A percentile compares a stretch with the other conserved stretches of the same genome.
Evolutionary conservation across 1,140 invertebrate genomes (phyloP).

Genomic region (Leptinotarsa defecta): DNA sequence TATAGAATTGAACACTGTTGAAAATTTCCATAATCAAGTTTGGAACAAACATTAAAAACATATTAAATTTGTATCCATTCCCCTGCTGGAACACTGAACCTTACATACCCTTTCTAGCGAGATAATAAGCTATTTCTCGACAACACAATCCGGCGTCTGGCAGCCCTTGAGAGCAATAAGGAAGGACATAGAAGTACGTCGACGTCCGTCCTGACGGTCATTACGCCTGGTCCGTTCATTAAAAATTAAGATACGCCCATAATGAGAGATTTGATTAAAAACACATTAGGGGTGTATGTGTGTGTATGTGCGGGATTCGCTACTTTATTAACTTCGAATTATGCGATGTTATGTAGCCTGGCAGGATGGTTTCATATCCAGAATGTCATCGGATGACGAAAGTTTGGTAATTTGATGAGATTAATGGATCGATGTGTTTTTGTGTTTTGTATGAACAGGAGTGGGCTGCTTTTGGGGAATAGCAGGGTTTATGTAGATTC

Average conservation of each 20-base stretch:
- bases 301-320: slow-evolving; percentile 15
- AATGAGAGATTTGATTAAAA: slow-evolving; percentile 56
- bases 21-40: too few species aligned
- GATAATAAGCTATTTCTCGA: slow-evolving; percentile 17
- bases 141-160: slow-evolving; percentile 7
- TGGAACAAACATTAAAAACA: too few species aligned
- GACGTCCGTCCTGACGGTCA: slow-evolving; percentile 26
- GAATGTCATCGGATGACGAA: slow-evolving; percentile 5
- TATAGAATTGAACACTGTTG: too few species aligned
- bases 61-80: neutral
- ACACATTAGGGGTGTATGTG: slow-evolving; percentile 51
- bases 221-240: slow-evolving; percentile 49
- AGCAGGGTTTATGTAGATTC: too few species aligned
- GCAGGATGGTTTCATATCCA: neutral
- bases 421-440: slow-evolving; percentile 8
- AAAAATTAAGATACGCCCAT: slow-evolving; percentile 54
- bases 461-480: too few species aligned
- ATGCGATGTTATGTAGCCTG: slow-evolving; percentile 22
- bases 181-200: slow-evolving; percentile 16
- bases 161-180: slow-evolving; percentile 27
- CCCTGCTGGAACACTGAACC: neutral
- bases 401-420: slow-evolving; percentile 3
- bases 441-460: too few species aligned
- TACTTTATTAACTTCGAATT: slow-evolving; percentile 40
- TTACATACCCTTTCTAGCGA: slow-evolving; percentile 8